A percentile compares a stretch with the other conserved stretches of the same genome.
Conservation (phyloP, 2,113 vertebrate species). For the Heterocephalus glaber region DNA sequence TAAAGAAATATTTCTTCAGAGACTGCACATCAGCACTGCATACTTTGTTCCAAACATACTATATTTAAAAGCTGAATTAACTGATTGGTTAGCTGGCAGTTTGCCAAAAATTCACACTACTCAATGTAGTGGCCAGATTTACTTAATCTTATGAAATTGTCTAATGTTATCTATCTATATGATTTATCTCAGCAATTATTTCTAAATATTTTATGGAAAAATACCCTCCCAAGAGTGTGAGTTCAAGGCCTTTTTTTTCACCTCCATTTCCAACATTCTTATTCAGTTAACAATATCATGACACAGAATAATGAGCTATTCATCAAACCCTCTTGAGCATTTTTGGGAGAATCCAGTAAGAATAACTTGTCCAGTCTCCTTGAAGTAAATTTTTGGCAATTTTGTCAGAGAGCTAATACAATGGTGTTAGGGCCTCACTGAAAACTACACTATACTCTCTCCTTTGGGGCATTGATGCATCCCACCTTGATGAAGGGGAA, state of each 20-base stretch:
- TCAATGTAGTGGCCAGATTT: constrained; percentile 59
- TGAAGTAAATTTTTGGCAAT: not conserved
- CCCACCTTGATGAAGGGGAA: not conserved
- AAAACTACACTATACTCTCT: not conserved
- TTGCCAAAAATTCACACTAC: constrained; percentile 38
- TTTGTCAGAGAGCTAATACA: not conserved
- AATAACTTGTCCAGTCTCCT: not conserved
- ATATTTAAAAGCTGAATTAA: constrained; percentile 62
- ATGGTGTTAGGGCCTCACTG: too few species aligned
- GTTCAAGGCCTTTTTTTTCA: not conserved
- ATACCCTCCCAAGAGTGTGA: not conserved
- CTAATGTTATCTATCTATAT: constrained; percentile 57
- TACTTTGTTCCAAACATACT: not conserved
- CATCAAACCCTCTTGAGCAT: rapidly evolving
- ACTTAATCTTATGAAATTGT: constrained; percentile 59
- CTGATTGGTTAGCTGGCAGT: constrained; percentile 65
- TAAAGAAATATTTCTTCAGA: constrained; percentile 9
- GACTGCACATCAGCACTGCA: not conserved
- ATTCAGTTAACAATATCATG: not conserved
- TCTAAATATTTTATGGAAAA: constrained; percentile 60
- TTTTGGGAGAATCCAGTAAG: not conserved
- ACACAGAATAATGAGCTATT: not conserved
- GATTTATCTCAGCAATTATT: constrained; percentile 62
- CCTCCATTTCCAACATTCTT: not conserved
- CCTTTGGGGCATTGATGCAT: not conserved